These are phyloP conservation scores for Ganaspis sp. DNA, from an alignment of 1,140 invertebrate genomes.

Conservation along the genomic window DNA sequence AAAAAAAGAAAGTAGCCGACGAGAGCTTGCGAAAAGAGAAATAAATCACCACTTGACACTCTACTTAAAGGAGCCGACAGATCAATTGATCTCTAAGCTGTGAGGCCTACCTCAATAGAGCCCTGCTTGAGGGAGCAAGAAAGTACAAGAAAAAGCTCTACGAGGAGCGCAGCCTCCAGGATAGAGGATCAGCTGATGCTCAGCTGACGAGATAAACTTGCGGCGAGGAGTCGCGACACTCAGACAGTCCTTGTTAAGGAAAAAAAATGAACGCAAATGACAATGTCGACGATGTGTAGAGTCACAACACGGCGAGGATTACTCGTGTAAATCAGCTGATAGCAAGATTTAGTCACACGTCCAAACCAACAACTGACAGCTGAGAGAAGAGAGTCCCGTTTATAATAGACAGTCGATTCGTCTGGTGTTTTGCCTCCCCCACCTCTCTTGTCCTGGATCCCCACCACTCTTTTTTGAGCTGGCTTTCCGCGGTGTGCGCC, in stretches of 20 bases:
- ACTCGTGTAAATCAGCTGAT: background rate
- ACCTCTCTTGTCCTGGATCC: conserved; percentile 31
- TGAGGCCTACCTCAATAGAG: conserved; percentile 18
- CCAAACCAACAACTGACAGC: conserved; percentile 62
- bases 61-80: background rate
- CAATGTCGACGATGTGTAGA: too few relatives aligned
- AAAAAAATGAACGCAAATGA: background rate
- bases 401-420: conserved; percentile 59
- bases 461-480: conserved; percentile 43
- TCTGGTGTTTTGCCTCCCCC: conserved; percentile 45
- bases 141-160: background rate
- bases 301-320: background rate
- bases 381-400: conserved; percentile 56
- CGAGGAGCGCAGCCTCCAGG: background rate
- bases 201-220: conserved; percentile 1
- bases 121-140: background rate
- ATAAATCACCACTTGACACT: background rate
- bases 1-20: background rate
- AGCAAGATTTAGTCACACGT: conserved; percentile 36
- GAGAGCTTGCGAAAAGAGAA: background rate
- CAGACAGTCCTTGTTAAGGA: background rate
- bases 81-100: conserved; percentile 11
- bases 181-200: background rate
- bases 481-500: background rate
- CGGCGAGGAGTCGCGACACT: background rate